phyloP scores from a whole-genome alignment of 2,113 vertebrate species.

The Sphaerodactylus townsendi region DNA sequence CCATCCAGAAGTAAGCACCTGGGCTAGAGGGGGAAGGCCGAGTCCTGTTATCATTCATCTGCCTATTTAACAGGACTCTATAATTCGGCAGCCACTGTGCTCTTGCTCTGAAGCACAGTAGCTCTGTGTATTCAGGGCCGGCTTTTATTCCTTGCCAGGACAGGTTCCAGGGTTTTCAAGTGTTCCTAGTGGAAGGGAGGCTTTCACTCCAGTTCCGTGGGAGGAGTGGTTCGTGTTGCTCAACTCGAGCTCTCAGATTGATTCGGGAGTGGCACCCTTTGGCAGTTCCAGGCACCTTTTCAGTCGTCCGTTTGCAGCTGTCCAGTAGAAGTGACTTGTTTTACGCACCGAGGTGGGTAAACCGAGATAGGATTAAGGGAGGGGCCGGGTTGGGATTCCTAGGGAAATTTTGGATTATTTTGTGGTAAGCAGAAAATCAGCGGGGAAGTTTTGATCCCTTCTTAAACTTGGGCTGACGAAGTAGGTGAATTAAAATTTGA shows the following conservation, averaged over 20 bases:
- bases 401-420: not conserved
- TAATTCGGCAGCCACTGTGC: not conserved
- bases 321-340: fast-evolving
- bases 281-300: not conserved
- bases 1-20: no score
- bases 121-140: fast-evolving
- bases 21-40: no score
- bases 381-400: not conserved
- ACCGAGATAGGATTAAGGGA: not conserved
- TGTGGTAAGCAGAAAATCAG: no score
- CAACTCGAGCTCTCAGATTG: not conserved
- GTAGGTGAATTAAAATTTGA: not conserved
- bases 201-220: fast-evolving
- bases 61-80: no score
- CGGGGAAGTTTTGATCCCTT: not conserved
- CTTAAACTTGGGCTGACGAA: fast-evolving
- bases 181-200: not conserved
- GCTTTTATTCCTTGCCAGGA: not conserved
- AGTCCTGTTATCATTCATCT: no score
- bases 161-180: not conserved
- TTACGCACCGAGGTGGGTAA: not conserved
- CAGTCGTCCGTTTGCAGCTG: not conserved
- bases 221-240: not conserved
- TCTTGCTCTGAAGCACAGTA: not conserved
- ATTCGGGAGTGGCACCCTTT: not conserved